A percentile compares a stretch with the other conserved stretches of the same genome.
Evolutionary conservation across 2,797 vertebrate species (phyloP).

Genomic region (Xenopus petersii): DNA sequence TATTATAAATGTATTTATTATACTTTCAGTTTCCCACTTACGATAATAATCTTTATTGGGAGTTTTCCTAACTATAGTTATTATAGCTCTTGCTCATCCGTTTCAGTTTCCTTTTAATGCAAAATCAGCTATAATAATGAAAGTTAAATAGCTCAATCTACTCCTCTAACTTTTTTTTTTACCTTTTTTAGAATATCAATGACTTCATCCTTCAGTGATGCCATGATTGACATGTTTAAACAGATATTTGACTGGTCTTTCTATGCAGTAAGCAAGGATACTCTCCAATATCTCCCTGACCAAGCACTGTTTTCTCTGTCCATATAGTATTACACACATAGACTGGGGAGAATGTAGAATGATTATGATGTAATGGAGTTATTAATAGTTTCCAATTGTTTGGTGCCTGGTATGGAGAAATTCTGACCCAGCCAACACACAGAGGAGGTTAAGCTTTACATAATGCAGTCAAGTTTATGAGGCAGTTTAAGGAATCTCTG

Average conservation of each 20-base stretch:
- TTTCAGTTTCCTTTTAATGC: no score
- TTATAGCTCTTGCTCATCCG: no score
- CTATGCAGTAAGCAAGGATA: not conserved
- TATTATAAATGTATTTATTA: no score
- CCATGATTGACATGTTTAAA: slow-evolving; percentile 23
- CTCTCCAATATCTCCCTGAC: slow-evolving; percentile 7
- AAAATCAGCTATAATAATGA: no score
- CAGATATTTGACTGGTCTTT: slow-evolving; percentile 2
- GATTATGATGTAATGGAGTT: slow-evolving; percentile 38
- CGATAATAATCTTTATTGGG: no score
- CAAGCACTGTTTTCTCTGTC: slow-evolving; percentile 26
- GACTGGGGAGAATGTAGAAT: not conserved
- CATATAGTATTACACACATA: slow-evolving; percentile 30
- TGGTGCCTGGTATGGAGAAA: slow-evolving; percentile 9
- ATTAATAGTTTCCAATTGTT: slow-evolving; percentile 41
- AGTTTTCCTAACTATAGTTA: no score
- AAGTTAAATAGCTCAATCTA: not conserved
- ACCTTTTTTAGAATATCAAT: slow-evolving; percentile 18
- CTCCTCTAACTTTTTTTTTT: not conserved
- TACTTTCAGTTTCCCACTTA: no score
- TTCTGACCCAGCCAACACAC: slow-evolving; percentile 10
- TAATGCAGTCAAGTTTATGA: slow-evolving; percentile 11
- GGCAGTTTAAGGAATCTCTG: not conserved
- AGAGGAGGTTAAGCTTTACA: slow-evolving; percentile 11
- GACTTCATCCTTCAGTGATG: slow-evolving; percentile 21